phyloP scores from a whole-genome alignment of 2,113 vertebrate genomes.

The Oplegnathus fasciatus region DNA sequence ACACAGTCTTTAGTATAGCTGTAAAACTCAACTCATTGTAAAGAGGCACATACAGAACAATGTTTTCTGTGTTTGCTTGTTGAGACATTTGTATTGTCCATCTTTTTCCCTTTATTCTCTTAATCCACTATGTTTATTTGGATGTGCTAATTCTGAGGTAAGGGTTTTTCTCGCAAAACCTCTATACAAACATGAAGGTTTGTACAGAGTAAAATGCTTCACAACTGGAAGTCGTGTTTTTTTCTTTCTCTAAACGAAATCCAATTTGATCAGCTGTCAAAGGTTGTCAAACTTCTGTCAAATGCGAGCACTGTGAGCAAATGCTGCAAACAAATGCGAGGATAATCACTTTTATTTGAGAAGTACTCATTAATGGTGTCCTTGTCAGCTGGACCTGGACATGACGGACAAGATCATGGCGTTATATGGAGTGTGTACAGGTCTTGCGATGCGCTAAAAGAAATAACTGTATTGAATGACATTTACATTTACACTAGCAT shows the following conservation, averaged over 20 bases:
- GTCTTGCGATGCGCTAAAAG: too few relatives aligned
- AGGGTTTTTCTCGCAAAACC: neutral
- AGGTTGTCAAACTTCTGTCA: neutral
- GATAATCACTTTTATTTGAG: neutral
- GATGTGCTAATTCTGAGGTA: too few relatives aligned
- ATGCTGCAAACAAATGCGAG: neutral
- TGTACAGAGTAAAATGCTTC: neutral
- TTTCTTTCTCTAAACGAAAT: neutral
- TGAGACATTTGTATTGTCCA: neutral
- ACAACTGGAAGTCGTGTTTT: too few relatives aligned
- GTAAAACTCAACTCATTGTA: too few relatives aligned
- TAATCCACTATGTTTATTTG: neutral
- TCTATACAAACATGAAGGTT: neutral
- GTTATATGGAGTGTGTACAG: too few relatives aligned
- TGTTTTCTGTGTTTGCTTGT: neutral
- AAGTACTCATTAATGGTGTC: neutral
- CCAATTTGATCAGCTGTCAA: neutral
- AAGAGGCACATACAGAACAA: too few relatives aligned
- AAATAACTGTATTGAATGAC: neutral
- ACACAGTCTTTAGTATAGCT: neutral
- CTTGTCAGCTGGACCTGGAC: neutral
- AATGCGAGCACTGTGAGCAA: neutral
- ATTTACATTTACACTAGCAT: neutral
- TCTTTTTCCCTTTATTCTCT: too few relatives aligned
- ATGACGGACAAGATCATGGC: neutral